Evolutionary conservation across 2,797 vertebrate species (phyloP), one percentile per base, ranked within the genome.

Genomic region (Acipenser transmontanus): DNA sequence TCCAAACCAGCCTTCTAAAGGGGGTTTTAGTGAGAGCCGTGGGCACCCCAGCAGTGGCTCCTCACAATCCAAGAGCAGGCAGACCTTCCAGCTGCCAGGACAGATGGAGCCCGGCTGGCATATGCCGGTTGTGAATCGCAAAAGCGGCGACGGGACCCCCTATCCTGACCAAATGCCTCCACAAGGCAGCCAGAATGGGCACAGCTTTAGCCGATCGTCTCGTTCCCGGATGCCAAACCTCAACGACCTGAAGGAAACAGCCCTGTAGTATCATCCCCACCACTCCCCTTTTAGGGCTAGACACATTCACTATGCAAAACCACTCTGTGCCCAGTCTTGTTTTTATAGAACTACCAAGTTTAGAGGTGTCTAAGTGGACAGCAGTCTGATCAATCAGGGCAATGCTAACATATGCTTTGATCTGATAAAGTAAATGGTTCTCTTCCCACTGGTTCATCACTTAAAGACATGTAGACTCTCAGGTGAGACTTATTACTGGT

Each of bases 241-340:
- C 80, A 99, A 98, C 10, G 96, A 98, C 88, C 89, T 99, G 76
- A 99, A 99, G 82, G 97, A 99, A 86, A 98, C 97, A 0, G 97
- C 97, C 78, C 92, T 98, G 91, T 99, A 94, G 89, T 65, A 49
- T 68, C 47, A 13, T 47, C 51, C 8, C 52, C n/a, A 8, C 12
- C 12, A 8, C 34, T 8, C n/a, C 6, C 52, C 52, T 34, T 54
- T 69, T 83, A 91, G 90, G 90, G 78, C 78, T 88, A 91, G 71
- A 89, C 90, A 1, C 77, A 34, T 34, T 34, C 34, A 34, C 34
- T 34, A 4, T 34, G 34, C 34, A 34, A 34, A 34, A 34, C 4
- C 34, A 34, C 34, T 34, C 34, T 34, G 34, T 34, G 34, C 34
- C 34, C 34, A 34, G 34, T 34, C 34, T 34, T 34, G 34, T 34